Base-by-base conservation (phyloP, 2,888 invertebrate species). In the Phyllotreta striolata region DNA sequence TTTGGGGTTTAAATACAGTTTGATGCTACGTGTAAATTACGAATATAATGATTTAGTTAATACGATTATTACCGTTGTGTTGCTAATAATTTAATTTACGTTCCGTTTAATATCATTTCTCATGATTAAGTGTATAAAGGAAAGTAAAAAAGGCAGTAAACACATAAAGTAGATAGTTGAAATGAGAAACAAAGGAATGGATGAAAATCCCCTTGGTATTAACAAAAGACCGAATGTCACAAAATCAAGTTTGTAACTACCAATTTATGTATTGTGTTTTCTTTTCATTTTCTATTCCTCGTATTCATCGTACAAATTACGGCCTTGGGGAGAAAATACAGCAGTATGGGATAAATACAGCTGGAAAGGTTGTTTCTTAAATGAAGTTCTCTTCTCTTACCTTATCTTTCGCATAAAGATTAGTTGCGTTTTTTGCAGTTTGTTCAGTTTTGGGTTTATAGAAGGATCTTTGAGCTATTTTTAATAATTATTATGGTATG, bases 241-340 rank as follows among this genome's bases (percentile, higher is more conserved):
- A 58, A 58, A 58, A 58, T 58, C 58, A 58, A 58, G 58, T 40
- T 49, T 49, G 58, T 49, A 34, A 58, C 58, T 58, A 58, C 49
- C 58, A 47, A 58, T 49, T 58, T 58, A 58, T 58, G 58, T 58
- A 58, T 58, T 58, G 58, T 58, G 49, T 58, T 58, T 57, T 57
- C 57, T 55, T 54, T 55, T 60, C 46, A 51, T 54, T 60, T 44
- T 44, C 54, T 49, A 57, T 55, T 58, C 58, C 61, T 58, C 55
- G 64, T 63, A 63, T 63, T 61, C 64, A 59, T 62, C 66, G 67
- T 69, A 66, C 67, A 71, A 67, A 69, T 68, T 71, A 70, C 66
- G 63, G 47, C 47, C 54, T 57, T 55, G 63, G 67, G 62, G 69
- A 66, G 63, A 66, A 67, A 65, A 62, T 61, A 61, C 63, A 47